Conservation (phyloP, 37 sponge, comb jelly and placozoan species). For the Spongilla lacustris region DNA sequence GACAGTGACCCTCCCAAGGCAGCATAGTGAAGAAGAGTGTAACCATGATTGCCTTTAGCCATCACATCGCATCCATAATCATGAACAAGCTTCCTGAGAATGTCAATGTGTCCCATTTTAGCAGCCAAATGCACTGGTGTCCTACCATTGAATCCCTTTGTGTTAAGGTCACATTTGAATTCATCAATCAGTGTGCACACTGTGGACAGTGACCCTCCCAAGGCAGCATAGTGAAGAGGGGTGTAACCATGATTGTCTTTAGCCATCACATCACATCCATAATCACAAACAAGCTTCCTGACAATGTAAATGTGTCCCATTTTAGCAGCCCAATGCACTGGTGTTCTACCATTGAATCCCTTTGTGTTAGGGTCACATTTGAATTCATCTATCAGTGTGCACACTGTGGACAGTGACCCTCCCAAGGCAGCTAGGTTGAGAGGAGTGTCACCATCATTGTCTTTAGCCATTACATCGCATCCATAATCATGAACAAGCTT, state of each 20-base stretch:
- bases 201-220: not conserved
- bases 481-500: not conserved
- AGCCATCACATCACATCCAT: not conserved
- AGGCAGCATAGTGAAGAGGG: slow-evolving; percentile 8
- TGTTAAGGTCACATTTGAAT: not conserved
- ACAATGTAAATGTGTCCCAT: not conserved
- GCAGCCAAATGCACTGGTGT: slow-evolving; percentile 6
- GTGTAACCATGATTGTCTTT: not conserved
- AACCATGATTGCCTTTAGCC: not conserved
- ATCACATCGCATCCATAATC: slow-evolving; percentile 2
- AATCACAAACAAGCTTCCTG: not conserved
- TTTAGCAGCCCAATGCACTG: too few species aligned
- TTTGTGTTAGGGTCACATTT: too few species aligned
- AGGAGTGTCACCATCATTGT: slow-evolving; percentile 9
- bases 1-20: not conserved
- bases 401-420: not conserved
- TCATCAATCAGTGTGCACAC: not conserved
- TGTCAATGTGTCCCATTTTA: not conserved
- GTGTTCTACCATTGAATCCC: too few species aligned
- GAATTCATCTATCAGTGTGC: too few species aligned
- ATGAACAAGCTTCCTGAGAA: not conserved
- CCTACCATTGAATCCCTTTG: not conserved
- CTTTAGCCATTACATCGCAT: not conserved
- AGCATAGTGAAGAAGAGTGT: not conserved
- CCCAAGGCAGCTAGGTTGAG: slow-evolving; percentile 8